These are phyloP conservation scores for Neelides folsomi DNA, from an alignment of 2,888 invertebrate genomes.

Conservation along the genomic window DNA sequence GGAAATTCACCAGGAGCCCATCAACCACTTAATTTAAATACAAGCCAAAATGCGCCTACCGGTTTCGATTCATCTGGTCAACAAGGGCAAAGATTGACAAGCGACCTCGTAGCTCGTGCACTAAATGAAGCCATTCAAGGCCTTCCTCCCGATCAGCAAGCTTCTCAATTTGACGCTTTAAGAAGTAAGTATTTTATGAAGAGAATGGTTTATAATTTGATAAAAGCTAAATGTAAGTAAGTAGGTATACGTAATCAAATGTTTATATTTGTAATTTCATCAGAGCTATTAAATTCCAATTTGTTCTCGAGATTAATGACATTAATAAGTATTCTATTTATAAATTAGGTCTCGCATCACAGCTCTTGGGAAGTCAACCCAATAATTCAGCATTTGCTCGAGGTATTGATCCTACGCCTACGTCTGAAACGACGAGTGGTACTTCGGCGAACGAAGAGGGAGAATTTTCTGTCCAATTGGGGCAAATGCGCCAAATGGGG, in stretches of 20 bases:
- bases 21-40: background rate
- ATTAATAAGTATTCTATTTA: too few species aligned
- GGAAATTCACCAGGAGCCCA: background rate
- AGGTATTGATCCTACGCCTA: constrained; percentile 6
- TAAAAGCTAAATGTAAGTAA: too few species aligned
- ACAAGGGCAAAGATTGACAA: constrained; percentile 14
- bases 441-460: background rate
- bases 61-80: background rate
- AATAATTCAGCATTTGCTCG: too few species aligned
- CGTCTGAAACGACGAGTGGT: background rate
- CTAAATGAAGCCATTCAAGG: constrained; percentile 23
- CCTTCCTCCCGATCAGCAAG: constrained; percentile 22
- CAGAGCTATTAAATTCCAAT: too few species aligned
- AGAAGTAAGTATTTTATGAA: too few species aligned
- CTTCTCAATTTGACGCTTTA: constrained; percentile 20
- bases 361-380: too few species aligned
- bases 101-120: constrained; percentile 25
- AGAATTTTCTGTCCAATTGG: constrained; percentile 36
- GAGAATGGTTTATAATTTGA: too few species aligned
- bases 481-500: constrained; percentile 81
- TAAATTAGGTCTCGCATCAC: too few species aligned
- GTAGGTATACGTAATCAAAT: too few species aligned
- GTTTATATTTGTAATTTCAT: too few species aligned
- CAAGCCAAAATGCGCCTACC: background rate
- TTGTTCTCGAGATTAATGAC: too few species aligned